phyloP scores from a whole-genome alignment of 1,140 invertebrate species.

The Limonius californicus region DNA sequence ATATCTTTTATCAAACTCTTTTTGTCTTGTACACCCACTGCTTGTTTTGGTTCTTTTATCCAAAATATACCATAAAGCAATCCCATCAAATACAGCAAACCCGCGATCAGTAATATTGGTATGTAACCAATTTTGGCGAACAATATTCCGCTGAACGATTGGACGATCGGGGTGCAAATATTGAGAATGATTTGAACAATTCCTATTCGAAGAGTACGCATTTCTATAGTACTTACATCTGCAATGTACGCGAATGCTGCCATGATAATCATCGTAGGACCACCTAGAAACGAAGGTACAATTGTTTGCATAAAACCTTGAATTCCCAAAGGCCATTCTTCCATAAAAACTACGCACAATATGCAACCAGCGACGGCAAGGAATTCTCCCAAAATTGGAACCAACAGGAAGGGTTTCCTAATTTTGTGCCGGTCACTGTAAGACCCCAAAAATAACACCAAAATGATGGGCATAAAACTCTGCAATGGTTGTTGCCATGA shows the following conservation, averaged over 20 bases:
- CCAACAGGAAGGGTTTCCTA: constrained; percentile 59
- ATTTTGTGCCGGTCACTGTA: constrained; percentile 61
- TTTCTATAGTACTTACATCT: constrained; percentile 53
- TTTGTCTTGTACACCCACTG: constrained; percentile 19
- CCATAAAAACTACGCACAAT: constrained; percentile 52
- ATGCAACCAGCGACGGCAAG: constrained; percentile 50
- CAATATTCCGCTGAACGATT: constrained; percentile 39
- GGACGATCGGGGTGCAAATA: constrained; percentile 28
- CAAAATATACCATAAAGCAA: constrained; percentile 40
- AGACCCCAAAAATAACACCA: constrained; percentile 61
- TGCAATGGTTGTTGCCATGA: constrained; percentile 44
- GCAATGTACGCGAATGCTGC: constrained; percentile 57
- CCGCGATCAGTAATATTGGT: constrained; percentile 35
- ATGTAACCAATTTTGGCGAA: constrained; percentile 38
- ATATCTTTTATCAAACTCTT: constrained; percentile 36
- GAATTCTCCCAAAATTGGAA: constrained; percentile 59
- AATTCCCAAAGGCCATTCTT: constrained; percentile 51
- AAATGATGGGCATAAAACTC: constrained; percentile 51
- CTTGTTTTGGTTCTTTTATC: constrained; percentile 39
- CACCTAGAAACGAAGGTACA: constrained; percentile 53
- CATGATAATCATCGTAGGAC: constrained; percentile 53
- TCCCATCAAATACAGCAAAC: constrained; percentile 29
- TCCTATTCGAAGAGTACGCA: constrained; percentile 54
- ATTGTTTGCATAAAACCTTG: constrained; percentile 54
- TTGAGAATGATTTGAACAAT: constrained; percentile 54